Conservation (phyloP, 2,797 vertebrate genomes). For the Poeciliopsis infans region DNA sequence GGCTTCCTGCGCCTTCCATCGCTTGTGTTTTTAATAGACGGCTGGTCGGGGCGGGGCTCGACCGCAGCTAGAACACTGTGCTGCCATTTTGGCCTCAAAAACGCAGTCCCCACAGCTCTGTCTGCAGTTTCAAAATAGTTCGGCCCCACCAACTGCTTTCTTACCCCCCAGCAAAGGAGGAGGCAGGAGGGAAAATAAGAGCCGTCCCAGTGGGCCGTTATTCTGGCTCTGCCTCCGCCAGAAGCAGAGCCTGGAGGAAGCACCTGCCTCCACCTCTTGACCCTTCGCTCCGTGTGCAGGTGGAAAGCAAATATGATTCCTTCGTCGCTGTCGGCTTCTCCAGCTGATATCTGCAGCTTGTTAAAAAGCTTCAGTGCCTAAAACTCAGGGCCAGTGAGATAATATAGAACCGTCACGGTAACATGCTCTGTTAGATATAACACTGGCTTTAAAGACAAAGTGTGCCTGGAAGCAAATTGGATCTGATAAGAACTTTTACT, state of each 20-base stretch:
- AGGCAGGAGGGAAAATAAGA: conserved; percentile 45
- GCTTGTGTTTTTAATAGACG: conserved; percentile 82
- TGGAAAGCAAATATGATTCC: conserved; percentile 60
- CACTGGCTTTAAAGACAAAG: not conserved
- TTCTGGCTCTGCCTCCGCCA: conserved; percentile 50
- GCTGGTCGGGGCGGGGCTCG: conserved; percentile 80
- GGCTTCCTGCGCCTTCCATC: conserved; percentile 73
- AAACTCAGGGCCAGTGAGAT: not conserved
- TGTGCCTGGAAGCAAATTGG: not conserved
- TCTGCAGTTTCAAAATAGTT: conserved; percentile 77
- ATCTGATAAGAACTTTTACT: conserved; percentile 11
- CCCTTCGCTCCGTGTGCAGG: conserved; percentile 62
- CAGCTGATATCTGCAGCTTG: not conserved
- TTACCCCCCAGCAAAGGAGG: conserved; percentile 58
- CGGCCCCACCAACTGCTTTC: conserved; percentile 54
- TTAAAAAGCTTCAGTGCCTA: not conserved
- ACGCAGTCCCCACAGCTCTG: conserved; percentile 69
- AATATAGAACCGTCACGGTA: not conserved
- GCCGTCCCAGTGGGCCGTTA: conserved; percentile 47
- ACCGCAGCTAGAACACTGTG: conserved; percentile 78
- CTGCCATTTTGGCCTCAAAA: conserved; percentile 78
- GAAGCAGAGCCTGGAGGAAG: conserved; percentile 63
- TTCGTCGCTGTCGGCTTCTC: conserved; percentile 6
- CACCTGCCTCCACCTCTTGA: conserved; percentile 70
- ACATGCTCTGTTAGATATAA: conserved; percentile 4